Conservation (phyloP, 2,113 vertebrate genomes). For the Bubalus kerabau region DNA sequence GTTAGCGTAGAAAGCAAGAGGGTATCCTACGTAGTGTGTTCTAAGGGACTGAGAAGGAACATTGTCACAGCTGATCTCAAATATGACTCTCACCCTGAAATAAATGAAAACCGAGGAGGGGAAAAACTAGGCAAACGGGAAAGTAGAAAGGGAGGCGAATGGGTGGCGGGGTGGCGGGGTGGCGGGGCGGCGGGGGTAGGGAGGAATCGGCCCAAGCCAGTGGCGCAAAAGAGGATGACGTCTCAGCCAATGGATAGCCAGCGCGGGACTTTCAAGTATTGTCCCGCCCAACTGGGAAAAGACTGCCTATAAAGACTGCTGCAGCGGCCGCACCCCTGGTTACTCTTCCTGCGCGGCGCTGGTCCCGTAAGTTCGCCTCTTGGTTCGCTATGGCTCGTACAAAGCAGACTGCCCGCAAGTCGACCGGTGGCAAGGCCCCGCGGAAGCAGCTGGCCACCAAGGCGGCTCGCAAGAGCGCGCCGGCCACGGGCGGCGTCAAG, state of each 20-base stretch:
- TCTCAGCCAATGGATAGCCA: constrained; percentile 43
- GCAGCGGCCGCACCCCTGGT: fast-evolving
- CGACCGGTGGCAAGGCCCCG: neutral
- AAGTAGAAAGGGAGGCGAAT: fast-evolving
- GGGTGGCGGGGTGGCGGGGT: neutral
- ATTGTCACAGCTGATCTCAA: fast-evolving
- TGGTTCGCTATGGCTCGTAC: no score
- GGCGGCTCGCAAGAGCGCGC: neutral
- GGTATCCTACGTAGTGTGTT: fast-evolving
- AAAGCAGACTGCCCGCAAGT: neutral
- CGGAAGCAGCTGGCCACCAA: neutral
- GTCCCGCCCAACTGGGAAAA: neutral
- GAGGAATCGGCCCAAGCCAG: neutral
- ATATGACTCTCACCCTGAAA: neutral
- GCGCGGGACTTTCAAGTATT: constrained; percentile 68
- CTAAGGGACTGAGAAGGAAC: fast-evolving
- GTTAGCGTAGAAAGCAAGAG: neutral
- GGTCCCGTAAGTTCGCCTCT: no score
- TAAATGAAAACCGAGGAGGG: fast-evolving
- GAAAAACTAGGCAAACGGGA: neutral
- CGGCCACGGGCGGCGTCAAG: neutral
- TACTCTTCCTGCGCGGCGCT: no score
- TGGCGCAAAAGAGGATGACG: fast-evolving
- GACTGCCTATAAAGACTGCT: constrained; percentile 46
- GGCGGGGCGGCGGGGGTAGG: neutral